Conservation (phyloP, 2,888 invertebrate genomes). For the Tipula confusa region DNA sequence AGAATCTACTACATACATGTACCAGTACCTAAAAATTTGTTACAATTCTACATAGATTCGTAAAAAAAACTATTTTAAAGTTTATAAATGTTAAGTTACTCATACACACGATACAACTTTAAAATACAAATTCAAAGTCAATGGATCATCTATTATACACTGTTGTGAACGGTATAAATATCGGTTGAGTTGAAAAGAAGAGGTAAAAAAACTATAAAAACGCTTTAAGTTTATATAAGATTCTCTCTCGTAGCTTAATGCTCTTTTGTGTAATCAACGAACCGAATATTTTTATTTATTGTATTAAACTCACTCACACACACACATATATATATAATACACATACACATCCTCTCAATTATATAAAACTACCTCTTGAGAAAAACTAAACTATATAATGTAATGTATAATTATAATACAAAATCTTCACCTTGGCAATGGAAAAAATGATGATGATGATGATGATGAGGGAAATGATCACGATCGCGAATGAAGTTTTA, state of each 20-base stretch:
- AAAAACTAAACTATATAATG: neutral
- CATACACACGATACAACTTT: neutral
- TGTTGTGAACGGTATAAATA: neutral
- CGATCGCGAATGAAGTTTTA: neutral
- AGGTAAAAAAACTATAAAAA: neutral
- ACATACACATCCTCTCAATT: neutral
- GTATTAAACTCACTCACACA: neutral
- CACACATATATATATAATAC: neutral
- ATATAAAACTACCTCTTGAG: neutral
- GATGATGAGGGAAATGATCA: neutral
- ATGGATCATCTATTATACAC: slow-evolving; percentile 30
- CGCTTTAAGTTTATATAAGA: neutral
- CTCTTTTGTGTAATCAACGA: neutral
- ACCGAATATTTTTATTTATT: neutral
- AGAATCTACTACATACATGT: neutral
- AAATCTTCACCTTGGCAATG: slow-evolving; percentile 30
- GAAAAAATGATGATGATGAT: neutral
- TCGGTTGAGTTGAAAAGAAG: neutral
- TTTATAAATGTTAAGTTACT: neutral
- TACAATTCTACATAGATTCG: neutral
- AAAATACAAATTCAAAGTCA: neutral
- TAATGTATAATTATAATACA: neutral
- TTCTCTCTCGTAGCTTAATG: neutral
- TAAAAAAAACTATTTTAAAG: neutral
- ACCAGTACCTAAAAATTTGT: neutral